phyloP scores from a whole-genome alignment of 2,888 invertebrate species.

The Cheilosia soror region DNA sequence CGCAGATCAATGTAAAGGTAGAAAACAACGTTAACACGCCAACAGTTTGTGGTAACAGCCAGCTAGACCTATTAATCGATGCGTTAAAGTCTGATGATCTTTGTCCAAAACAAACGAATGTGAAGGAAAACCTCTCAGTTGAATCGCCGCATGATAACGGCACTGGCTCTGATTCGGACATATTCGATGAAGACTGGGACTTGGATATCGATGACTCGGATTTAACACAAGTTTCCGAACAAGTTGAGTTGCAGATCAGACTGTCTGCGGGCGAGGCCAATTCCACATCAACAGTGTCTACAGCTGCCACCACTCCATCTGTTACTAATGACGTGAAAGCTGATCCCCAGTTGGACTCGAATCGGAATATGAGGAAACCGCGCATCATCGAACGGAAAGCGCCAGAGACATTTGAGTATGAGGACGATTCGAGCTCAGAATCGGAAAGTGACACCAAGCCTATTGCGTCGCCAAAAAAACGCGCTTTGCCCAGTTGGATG shows the following conservation, averaged over 20 bases:
- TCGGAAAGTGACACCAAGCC: constrained; percentile 18
- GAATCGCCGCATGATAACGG: constrained; percentile 5
- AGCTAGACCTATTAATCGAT: constrained; percentile 44
- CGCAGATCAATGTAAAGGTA: constrained; percentile 67
- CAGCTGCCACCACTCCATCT: background rate
- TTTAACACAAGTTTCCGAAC: constrained; percentile 41
- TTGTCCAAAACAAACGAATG: background rate
- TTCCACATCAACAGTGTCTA: background rate
- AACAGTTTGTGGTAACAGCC: background rate
- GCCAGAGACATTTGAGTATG: constrained; percentile 39
- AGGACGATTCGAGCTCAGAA: constrained; percentile 35
- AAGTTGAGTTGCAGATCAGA: constrained; percentile 26
- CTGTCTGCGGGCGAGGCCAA: background rate
- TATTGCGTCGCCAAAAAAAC: constrained; percentile 33
- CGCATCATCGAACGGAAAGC: constrained; percentile 37
- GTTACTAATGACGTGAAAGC: background rate
- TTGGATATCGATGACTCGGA: constrained; percentile 52
- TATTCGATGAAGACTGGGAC: constrained; percentile 50
- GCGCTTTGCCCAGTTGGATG: constrained; percentile 65
- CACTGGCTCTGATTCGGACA: constrained; percentile 12
- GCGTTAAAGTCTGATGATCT: constrained; percentile 9
- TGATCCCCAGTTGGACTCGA: background rate
- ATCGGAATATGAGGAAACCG: constrained; percentile 2
- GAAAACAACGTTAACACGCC: background rate
- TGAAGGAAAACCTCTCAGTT: background rate